Conservation (phyloP, 2,113 vertebrate species). For the Bufo gargarizans region DNA sequence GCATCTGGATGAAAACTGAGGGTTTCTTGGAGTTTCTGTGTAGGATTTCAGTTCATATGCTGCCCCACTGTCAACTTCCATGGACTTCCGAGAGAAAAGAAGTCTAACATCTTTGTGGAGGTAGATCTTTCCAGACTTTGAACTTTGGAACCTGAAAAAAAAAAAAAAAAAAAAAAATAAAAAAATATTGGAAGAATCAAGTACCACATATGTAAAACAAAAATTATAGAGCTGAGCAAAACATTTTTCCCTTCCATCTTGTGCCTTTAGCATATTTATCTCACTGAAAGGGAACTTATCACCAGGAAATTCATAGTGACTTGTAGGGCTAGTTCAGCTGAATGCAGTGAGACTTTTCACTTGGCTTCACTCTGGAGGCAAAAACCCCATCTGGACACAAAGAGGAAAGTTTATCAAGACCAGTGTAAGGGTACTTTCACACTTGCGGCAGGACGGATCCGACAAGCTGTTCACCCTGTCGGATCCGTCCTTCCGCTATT, state of each 20-base stretch:
- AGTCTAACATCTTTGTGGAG: constrained; percentile 98
- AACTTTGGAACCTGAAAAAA: constrained; percentile 95
- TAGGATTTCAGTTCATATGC: constrained; percentile 98
- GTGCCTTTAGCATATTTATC: too few species aligned
- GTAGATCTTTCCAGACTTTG: constrained; percentile 99
- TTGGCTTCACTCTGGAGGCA: too few species aligned
- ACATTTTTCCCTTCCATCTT: neutral
- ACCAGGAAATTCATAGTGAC: too few species aligned
- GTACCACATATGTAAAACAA: neutral
- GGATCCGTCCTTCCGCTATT: too few species aligned
- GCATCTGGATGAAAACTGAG: constrained; percentile 92
- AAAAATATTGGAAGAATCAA: neutral
- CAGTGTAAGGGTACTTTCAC: too few species aligned
- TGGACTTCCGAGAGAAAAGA: constrained; percentile 98
- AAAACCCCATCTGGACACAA: too few species aligned
- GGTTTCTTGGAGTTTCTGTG: constrained; percentile 93
- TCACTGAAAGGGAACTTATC: too few species aligned
- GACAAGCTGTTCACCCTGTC: too few species aligned
- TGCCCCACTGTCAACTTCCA: constrained; percentile 99
- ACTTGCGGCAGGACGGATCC: too few species aligned
- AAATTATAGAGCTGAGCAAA: neutral
- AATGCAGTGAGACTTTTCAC: too few species aligned
- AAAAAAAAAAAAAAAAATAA: neutral
- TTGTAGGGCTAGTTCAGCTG: too few species aligned
- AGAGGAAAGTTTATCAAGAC: too few species aligned